Evolutionary conservation across 2,888 invertebrate genomes (phyloP).

Genomic region (Dromius quadrimaculatus): DNA sequence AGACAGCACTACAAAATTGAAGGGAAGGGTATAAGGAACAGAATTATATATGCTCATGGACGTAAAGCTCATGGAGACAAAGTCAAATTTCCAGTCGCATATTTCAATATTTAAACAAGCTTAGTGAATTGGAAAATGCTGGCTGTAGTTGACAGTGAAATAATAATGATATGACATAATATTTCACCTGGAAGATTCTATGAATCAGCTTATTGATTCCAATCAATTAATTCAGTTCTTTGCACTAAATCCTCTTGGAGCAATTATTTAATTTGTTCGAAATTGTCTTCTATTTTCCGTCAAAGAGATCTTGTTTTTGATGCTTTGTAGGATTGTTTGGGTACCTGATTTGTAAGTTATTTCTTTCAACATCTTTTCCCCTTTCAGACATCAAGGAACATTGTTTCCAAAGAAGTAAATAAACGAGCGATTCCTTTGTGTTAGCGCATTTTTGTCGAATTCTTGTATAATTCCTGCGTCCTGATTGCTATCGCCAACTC

Average conservation of each 20-base stretch:
- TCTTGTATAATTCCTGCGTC: conserved; percentile 45
- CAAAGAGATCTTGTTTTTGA: conserved; percentile 10
- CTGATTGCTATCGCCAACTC: conserved; percentile 50
- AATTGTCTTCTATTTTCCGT: neutral
- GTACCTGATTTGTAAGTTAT: conserved; percentile 25
- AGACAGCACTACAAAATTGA: too few relatives aligned
- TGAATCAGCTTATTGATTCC: too few relatives aligned
- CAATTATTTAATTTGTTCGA: conserved; percentile 4
- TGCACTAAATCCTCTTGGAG: neutral
- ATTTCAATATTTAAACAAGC: too few relatives aligned
- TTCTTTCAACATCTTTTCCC: neutral
- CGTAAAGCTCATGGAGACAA: too few relatives aligned
- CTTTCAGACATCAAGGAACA: conserved; percentile 26
- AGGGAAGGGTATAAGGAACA: too few relatives aligned
- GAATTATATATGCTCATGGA: too few relatives aligned
- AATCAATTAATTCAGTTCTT: too few relatives aligned
- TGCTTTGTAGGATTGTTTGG: conserved; percentile 14
- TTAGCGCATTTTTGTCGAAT: conserved; percentile 40
- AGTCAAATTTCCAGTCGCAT: too few relatives aligned
- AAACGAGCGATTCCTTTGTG: conserved; percentile 38
- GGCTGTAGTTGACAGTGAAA: too few relatives aligned
- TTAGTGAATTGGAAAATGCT: too few relatives aligned
- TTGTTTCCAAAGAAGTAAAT: conserved; percentile 43
- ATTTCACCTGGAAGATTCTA: too few relatives aligned
- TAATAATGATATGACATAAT: too few relatives aligned